A percentile compares a stretch with the other conserved stretches of the same genome.
These are phyloP conservation scores for Sebastes melanostomus DNA, from an alignment of 2,797 vertebrate species.

Conservation along the genomic window DNA sequence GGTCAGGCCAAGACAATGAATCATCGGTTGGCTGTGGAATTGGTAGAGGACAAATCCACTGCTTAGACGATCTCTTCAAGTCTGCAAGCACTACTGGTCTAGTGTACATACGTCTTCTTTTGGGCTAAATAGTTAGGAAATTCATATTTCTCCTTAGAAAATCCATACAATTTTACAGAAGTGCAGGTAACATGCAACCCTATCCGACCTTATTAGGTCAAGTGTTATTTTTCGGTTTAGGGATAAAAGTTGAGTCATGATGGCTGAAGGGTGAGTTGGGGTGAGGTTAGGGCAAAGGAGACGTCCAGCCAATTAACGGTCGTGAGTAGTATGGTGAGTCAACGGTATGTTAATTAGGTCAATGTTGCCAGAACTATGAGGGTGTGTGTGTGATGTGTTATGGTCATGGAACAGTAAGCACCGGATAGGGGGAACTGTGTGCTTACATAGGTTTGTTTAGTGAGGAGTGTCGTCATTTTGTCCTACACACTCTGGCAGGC, in stretches of 20 bases:
- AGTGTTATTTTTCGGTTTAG: conserved; percentile 29
- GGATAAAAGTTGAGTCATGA: conserved; percentile 1
- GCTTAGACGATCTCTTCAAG: neutral
- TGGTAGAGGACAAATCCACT: conserved; percentile 37
- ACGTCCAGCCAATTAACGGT: conserved; percentile 12
- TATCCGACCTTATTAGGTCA: neutral
- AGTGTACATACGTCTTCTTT: neutral
- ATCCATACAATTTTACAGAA: neutral
- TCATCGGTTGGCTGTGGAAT: conserved; percentile 46
- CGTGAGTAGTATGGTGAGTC: neutral
- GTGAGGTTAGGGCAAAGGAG: conserved; percentile 6
- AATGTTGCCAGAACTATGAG: neutral
- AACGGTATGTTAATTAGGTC: conserved; percentile 28
- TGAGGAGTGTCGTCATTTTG: conserved; percentile 36
- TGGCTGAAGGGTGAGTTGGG: neutral
- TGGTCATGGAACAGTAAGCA: conserved; percentile 9
- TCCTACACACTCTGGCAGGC: conserved; percentile 45
- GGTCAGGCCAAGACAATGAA: conserved; percentile 41
- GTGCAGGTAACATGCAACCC: neutral
- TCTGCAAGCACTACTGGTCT: neutral
- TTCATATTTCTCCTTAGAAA: neutral
- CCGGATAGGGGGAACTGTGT: conserved; percentile 1
- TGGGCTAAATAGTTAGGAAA: neutral
- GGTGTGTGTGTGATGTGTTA: neutral
- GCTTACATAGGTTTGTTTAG: conserved; percentile 33